phyloP scores from a whole-genome alignment of 2,888 invertebrate species.

The Microplitis deprimator region DNA sequence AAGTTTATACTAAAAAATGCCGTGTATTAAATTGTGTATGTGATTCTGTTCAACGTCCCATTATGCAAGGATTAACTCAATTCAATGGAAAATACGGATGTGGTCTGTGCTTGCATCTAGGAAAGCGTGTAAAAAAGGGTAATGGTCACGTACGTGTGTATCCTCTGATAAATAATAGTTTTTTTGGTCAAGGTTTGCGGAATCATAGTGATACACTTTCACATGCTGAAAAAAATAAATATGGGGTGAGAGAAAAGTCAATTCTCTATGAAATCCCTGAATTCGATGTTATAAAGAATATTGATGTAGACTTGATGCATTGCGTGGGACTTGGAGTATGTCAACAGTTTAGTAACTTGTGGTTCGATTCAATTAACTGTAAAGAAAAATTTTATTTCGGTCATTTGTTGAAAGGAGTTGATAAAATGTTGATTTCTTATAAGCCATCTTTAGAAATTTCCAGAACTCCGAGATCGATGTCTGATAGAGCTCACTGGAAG shows the following conservation, averaged over 20 bases:
- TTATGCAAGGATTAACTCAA: background rate
- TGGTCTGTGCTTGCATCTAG: background rate
- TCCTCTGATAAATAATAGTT: conserved; percentile 14
- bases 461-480: conserved; percentile 8
- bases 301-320: conserved; percentile 37
- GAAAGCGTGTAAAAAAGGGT: background rate
- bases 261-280: conserved; percentile 5
- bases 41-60: background rate
- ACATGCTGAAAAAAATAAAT: background rate
- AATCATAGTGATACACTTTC: conserved; percentile 6
- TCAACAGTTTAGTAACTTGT: conserved; percentile 33
- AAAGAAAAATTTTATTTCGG: conserved; percentile 21
- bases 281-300: conserved; percentile 29
- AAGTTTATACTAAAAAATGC: background rate
- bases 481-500: conserved; percentile 26
- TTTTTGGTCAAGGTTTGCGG: background rate
- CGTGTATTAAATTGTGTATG: conserved; percentile 1
- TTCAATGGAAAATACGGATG: background rate
- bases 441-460: background rate
- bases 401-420: background rate
- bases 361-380: conserved; percentile 26
- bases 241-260: conserved; percentile 26
- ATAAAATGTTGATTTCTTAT: background rate
- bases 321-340: conserved; percentile 17
- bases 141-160: conserved; percentile 2